These are phyloP conservation scores for Ovis canadensis DNA, from an alignment of 2,113 vertebrate species.

Conservation along the genomic window DNA sequence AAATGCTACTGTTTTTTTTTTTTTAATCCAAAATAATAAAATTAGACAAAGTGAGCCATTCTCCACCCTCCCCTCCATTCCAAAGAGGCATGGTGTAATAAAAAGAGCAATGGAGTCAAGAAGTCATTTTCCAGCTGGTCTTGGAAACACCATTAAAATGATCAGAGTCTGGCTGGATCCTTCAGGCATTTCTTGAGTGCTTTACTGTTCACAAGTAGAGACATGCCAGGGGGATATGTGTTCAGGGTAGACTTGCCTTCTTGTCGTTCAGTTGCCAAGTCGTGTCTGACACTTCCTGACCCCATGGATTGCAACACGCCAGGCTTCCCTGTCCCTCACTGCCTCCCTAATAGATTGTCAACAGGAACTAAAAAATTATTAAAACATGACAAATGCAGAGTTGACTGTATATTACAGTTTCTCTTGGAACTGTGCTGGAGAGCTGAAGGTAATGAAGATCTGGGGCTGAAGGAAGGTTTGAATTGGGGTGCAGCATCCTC, in stretches of 20 bases:
- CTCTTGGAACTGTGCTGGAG: background rate
- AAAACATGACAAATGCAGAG: background rate
- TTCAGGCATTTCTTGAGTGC: background rate
- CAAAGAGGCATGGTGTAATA: background rate
- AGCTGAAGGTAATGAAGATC: background rate
- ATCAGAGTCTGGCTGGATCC: background rate
- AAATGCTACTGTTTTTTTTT: background rate
- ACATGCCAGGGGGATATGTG: accelerated
- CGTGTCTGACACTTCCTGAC: background rate
- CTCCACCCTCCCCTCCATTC: background rate
- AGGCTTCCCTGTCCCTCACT: background rate
- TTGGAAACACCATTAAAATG: background rate
- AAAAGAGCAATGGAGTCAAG: background rate
- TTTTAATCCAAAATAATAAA: background rate
- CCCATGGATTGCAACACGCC: background rate
- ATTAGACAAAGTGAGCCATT: background rate
- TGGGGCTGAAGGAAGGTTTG: background rate
- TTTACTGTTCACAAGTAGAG: background rate
- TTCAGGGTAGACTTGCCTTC: background rate
- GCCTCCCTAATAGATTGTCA: background rate
- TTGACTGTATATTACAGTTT: background rate
- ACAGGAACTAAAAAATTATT: background rate
- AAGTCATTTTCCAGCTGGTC: background rate
- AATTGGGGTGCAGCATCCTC: background rate
- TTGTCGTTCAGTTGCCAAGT: background rate